phyloP scores from a whole-genome alignment of 2,888 invertebrate species.

The Aporophyla nigra region DNA sequence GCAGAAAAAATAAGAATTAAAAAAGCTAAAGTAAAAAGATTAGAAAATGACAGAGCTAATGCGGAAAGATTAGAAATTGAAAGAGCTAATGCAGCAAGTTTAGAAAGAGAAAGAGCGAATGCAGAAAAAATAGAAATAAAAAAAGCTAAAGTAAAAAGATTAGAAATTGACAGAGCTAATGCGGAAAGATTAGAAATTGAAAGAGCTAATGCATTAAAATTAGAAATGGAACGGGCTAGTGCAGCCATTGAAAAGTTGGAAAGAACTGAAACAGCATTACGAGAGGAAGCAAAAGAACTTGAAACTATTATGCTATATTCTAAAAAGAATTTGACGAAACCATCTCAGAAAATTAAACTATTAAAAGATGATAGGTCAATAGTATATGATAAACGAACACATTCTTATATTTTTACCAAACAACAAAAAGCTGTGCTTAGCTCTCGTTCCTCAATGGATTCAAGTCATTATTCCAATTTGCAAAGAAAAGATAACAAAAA shows the following conservation, averaged over 20 bases:
- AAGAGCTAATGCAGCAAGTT: not conserved
- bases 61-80: not conserved
- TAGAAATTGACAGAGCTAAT: not conserved
- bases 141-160: not conserved
- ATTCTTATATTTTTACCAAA: not conserved
- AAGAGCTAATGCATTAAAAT: conserved; percentile 2
- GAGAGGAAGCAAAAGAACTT: conserved; percentile 10
- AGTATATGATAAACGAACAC: conserved; percentile 4
- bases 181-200: not conserved
- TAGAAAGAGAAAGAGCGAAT: not conserved
- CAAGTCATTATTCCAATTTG: not conserved
- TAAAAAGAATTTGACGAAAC: conserved; percentile 8
- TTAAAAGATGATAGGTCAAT: conserved; percentile 4
- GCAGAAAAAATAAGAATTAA: conserved; percentile 9
- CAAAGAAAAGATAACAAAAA: not conserved
- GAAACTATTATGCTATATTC: conserved; percentile 51
- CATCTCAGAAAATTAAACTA: not conserved
- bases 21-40: not conserved
- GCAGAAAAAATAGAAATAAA: conserved; percentile 11
- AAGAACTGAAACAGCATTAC: not conserved
- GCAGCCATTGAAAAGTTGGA: not conserved
- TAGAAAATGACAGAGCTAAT: not conserved
- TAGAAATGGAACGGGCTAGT: not conserved
- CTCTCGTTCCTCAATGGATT: conserved; percentile 1
- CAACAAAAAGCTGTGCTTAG: conserved; percentile 9